Evolutionary conservation across 2,113 vertebrate genomes (phyloP), one percentile per base, ranked within the genome.

Genomic region (Syrmaticus mikado): DNA sequence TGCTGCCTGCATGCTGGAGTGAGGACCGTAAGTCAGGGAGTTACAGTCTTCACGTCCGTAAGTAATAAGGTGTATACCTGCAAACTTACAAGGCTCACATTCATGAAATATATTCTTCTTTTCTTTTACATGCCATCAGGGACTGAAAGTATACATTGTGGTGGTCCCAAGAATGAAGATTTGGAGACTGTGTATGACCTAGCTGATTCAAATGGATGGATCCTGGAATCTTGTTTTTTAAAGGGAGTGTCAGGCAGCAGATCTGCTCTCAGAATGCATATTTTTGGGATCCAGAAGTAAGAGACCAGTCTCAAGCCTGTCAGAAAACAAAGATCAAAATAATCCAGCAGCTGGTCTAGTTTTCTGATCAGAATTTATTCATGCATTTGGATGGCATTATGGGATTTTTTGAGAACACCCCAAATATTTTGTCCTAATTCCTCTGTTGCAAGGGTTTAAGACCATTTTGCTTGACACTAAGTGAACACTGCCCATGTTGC

Each of bases 331-430:
- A 64, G 22, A 45, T 32, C 11, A 45, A 60, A 79, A 21, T 11
- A 36, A 45, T 60, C 8, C 10, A 77, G 30, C 6, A 78, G 8
- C 4, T 0, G 0, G 16, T 66, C 34, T 16, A 46, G 6, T 55
- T 72, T 83, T 89, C 46, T 71, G 13, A 40, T 22, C 17, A 61
- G 22, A 13, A 25, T 12, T 72, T 40, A 30, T 68, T 14, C 38
- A 38, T 43, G 6, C 24, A 66, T 27, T 62, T 76, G n/a, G 11
- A 57, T 10, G 3, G 11, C 30, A 65, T 32, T 2, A 3, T 20
- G n/a, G 25, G 25, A 4, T 6, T 22, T 41, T 64, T 67, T 55
- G 24, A 78, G 61, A 90, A 34, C 8, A 34, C 4, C 2, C 3
- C 8, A 22, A 4, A 2, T 20, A 34, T 74, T 78, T 90, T 88